Evolutionary conservation across 2,888 invertebrate species (phyloP), one percentile per base, ranked within the genome.

Genomic region (Parthenolecanium corni): DNA sequence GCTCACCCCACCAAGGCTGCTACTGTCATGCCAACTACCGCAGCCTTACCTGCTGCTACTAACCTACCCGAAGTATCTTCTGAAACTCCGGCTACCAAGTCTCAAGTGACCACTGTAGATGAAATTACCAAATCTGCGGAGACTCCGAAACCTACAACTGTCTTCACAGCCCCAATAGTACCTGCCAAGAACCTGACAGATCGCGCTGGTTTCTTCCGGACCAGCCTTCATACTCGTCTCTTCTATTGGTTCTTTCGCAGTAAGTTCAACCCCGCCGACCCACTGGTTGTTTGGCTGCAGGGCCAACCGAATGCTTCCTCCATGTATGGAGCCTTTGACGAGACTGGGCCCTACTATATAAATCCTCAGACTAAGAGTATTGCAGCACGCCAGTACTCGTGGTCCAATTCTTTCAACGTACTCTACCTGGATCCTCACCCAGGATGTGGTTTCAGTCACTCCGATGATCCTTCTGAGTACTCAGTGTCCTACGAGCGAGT

Each of bases 121-220:
- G 31, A 31, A 4, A 31, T 9, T 31, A 31, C 31, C 4, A 9
- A 31, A 31, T 31, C 31, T 31, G 31, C 31, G 4, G 9, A 31
- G 9, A 31, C n/a, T n/a, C 21, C 11, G 14, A 36, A n/a, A 20
- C 14, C 4, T 12, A 14, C 52, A 38, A 18, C n/a, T 16, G n/a
- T 4, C 18, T 14, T 11, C 9, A 12, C 18, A 14, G 3, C n/a
- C 4, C 44, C 44, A 44, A 4, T 14, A 5, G 18, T 44, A 14
- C 6, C 44, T 2, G 65, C 66, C 49, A 65, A 74, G 73, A 54
- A 74, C 16, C 73, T 80, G 21, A 70, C 69, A 53, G 82, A 82
- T 68, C 77, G 81, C 70, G 76, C 82, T 11, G 81, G 83, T 3
- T 83, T 79, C 69, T 75, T 84, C 52, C 82, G 82, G 0, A 79